Conservation (phyloP, 2,113 vertebrate genomes). For the Lethenteron camtschaticum region DNA sequence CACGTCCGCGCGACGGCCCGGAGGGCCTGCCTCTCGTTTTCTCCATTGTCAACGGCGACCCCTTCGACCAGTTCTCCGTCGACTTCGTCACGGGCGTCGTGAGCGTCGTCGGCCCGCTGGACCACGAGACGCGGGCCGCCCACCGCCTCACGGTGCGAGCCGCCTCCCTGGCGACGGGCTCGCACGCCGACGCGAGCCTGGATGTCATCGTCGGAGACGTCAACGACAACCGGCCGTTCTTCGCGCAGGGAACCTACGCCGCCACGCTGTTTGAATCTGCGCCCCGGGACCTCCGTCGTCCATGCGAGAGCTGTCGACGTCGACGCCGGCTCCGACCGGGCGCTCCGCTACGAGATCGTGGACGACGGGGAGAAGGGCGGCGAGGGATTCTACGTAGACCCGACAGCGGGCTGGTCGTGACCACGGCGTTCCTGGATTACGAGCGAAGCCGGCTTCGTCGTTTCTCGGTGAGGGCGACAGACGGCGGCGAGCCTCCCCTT, state of each 20-base stretch:
- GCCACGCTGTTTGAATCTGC: slow-evolving; percentile 61
- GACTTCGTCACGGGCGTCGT: slow-evolving; percentile 82
- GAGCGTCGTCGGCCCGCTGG: slow-evolving; percentile 43
- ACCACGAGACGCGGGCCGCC: slow-evolving; percentile 78
- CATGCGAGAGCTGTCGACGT: slow-evolving; percentile 48
- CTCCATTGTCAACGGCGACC: slow-evolving; percentile 71
- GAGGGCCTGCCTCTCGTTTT: slow-evolving; percentile 79
- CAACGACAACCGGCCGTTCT: slow-evolving; percentile 66
- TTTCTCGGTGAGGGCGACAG: slow-evolving; percentile 43
- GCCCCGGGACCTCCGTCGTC: slow-evolving; percentile 40
- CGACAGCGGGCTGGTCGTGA: slow-evolving; percentile 42
- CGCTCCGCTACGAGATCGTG: slow-evolving; percentile 53
- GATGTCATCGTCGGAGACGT: slow-evolving; percentile 63
- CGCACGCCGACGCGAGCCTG: slow-evolving; percentile 62
- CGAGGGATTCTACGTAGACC: slow-evolving; percentile 53
- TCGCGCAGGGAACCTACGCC: slow-evolving; percentile 33
- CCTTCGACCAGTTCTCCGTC: slow-evolving; percentile 65
- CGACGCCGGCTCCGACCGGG: slow-evolving; percentile 53
- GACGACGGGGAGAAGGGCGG: slow-evolving; percentile 37
- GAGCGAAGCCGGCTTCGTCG: slow-evolving; percentile 40
- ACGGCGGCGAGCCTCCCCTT: slow-evolving; percentile 58
- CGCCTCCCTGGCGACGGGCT: slow-evolving; percentile 63
- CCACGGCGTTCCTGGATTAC: slow-evolving; percentile 43
- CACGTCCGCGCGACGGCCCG: slow-evolving; percentile 56
- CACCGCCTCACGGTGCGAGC: slow-evolving; percentile 69